These are phyloP conservation scores for Seriola aureovittata DNA, from an alignment of 2,113 vertebrate species.

Conservation along the genomic window DNA sequence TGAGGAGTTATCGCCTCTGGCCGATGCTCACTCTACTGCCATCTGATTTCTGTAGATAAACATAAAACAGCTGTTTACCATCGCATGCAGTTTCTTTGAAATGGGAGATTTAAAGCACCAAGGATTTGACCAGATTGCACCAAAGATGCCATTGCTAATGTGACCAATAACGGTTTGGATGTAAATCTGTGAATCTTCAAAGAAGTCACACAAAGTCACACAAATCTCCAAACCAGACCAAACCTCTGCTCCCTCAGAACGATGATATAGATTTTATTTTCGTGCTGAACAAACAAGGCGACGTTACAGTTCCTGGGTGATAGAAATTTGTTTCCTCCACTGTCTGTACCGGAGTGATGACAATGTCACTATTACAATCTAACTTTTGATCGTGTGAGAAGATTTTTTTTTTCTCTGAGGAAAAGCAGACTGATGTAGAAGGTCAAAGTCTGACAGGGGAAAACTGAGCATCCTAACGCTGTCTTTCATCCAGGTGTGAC, in stretches of 20 bases:
- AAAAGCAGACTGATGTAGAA: constrained; percentile 16
- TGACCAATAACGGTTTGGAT: constrained; percentile 4
- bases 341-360: too few relatives aligned
- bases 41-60: constrained; percentile 74
- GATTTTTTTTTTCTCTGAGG: background rate
- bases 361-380: background rate
- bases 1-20: constrained; percentile 59
- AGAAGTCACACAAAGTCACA: constrained; percentile 32
- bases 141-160: constrained; percentile 28
- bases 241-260: background rate
- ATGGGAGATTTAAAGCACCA: constrained; percentile 45
- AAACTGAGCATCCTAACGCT: background rate
- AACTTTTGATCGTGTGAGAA: background rate
- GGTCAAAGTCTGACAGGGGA: background rate
- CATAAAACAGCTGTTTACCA: constrained; percentile 63
- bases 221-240: constrained; percentile 8
- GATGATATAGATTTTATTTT: constrained; percentile 43
- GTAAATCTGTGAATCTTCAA: constrained; percentile 11
- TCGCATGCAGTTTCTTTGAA: constrained; percentile 61
- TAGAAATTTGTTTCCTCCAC: background rate
- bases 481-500: constrained; percentile 29
- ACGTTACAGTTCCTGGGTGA: constrained; percentile 36
- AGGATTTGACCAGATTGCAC: constrained; percentile 25
- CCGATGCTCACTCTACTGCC: constrained; percentile 56
- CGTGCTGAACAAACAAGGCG: constrained; percentile 57